A percentile compares a stretch with the other conserved stretches of the same genome.
Evolutionary conservation across 2,888 invertebrate species (phyloP).

Genomic region (Antheraea assamensis): DNA sequence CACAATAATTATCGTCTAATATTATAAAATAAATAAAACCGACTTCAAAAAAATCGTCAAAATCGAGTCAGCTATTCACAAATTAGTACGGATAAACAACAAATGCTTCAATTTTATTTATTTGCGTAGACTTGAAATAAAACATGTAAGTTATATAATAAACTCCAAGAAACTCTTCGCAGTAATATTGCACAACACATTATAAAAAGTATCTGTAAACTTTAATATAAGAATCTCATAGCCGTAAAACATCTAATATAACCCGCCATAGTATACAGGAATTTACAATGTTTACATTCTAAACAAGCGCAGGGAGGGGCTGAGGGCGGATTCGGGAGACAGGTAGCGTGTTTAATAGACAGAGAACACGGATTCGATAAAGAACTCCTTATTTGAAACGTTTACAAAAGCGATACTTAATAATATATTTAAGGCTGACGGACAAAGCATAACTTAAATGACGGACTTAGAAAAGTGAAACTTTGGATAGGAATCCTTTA

Average conservation of each 20-base stretch:
- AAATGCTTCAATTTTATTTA: no score
- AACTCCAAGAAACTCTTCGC: not conserved
- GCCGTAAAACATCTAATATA: conserved; percentile 6
- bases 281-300: conserved; percentile 10
- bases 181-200: not conserved
- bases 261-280: not conserved
- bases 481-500: no score
- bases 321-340: not conserved
- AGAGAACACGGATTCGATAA: not conserved
- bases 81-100: no score
- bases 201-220: not conserved
- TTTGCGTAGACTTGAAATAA: no score
- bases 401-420: not conserved
- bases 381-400: not conserved
- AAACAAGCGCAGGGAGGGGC: not conserved
- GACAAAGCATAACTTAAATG: no score
- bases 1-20: no score
- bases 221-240: not conserved
- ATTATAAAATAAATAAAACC: no score
- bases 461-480: no score
- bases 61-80: no score
- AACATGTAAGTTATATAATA: no score
- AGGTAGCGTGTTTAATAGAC: conserved; percentile 9
- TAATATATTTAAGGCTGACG: no score
- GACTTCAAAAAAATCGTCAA: no score